Percentiles rank a stretch among this genome's conserved stretches.
Conservation (phyloP, 92 coral and sea anemone species). For the Diadumene lineata region DNA sequence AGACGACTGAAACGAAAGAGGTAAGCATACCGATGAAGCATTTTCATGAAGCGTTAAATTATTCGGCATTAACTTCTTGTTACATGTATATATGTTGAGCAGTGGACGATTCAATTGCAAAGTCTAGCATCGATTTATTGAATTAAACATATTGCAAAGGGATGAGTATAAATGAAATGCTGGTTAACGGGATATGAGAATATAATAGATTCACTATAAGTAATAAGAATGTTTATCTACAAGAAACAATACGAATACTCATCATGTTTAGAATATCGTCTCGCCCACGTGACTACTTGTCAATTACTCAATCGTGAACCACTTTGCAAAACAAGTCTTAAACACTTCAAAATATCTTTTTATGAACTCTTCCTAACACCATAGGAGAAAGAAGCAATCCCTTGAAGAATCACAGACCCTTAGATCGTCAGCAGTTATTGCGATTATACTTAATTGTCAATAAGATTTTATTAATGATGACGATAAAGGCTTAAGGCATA, state of each 20-base stretch:
- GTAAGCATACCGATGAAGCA: not conserved
- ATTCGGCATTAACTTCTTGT: no score
- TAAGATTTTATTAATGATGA: not conserved
- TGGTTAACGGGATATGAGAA: not conserved
- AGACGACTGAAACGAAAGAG: not conserved
- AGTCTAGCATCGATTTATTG: no score
- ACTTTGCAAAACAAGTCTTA: not conserved
- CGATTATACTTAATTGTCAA: no score
- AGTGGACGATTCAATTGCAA: no score
- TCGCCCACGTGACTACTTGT: not conserved
- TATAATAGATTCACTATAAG: not conserved
- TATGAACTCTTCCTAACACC: not conserved
- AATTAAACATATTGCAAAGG: no score
- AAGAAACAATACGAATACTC: constrained; percentile 5
- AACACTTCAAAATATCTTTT: not conserved
- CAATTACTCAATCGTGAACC: constrained; percentile 12
- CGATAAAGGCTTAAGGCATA: not conserved
- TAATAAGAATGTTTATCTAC: constrained; percentile 25
- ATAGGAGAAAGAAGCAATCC: no score
- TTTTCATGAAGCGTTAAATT: no score
- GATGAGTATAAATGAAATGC: no score
- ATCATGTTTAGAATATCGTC: constrained; percentile 27
- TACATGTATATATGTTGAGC: no score
- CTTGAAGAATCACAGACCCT: no score
- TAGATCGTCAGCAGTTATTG: no score